Conservation (phyloP, 1,140 invertebrate species). For the Pentalonia nigronervosa region DNA sequence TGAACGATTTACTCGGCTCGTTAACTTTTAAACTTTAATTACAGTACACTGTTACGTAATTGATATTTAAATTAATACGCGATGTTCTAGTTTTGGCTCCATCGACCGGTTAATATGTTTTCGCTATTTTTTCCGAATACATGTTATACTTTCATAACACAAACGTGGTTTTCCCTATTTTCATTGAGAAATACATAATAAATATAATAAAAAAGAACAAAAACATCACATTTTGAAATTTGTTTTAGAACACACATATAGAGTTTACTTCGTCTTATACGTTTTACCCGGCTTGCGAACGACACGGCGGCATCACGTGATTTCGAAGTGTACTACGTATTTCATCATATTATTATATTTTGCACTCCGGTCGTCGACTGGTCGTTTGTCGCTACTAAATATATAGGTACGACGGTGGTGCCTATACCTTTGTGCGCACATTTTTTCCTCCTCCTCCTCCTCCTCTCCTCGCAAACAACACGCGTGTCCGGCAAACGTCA, state of each 20-base stretch:
- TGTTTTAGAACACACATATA: not conserved
- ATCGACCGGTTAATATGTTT: not conserved
- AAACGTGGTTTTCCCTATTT: not conserved
- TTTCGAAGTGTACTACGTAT: not conserved
- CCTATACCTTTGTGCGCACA: not conserved
- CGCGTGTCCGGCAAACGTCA: not conserved
- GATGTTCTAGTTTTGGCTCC: not conserved
- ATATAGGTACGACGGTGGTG: not conserved
- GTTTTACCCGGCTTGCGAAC: not conserved
- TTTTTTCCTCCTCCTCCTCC: not conserved
- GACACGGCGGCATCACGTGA: not conserved
- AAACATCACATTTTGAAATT: not conserved
- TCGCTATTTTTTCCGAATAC: not conserved
- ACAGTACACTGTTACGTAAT: not conserved
- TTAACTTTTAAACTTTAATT: constrained; percentile 6
- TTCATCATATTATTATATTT: not conserved
- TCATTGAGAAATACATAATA: not conserved
- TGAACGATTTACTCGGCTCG: not conserved
- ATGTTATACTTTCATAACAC: not conserved
- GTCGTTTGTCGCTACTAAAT: not conserved
- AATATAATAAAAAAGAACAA: not conserved
- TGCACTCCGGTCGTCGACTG: not conserved
- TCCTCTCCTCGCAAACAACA: not conserved
- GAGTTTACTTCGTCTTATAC: not conserved
- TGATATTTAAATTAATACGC: not conserved